Conservation (phyloP, 92 coral and sea anemone genomes). For the Siderastrea radians region DNA sequence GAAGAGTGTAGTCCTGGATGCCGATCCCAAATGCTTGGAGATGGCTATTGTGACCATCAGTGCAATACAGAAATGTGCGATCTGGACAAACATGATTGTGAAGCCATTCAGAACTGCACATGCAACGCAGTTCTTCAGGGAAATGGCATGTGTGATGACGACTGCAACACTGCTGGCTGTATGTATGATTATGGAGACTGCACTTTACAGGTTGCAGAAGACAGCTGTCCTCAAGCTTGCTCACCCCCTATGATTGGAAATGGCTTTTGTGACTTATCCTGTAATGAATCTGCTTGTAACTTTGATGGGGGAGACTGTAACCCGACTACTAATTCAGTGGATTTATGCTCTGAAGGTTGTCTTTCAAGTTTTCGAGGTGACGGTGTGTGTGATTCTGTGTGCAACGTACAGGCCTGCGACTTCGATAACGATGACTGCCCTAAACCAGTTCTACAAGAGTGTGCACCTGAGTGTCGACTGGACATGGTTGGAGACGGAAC, state of each 20-base stretch:
- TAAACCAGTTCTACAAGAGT: slow-evolving; percentile 51
- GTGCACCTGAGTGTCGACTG: slow-evolving; percentile 62
- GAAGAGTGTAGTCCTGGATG: slow-evolving; percentile 63
- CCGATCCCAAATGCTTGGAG: slow-evolving; percentile 50
- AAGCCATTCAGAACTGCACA: slow-evolving; percentile 10
- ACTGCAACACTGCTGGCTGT: slow-evolving; percentile 63
- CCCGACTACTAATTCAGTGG: slow-evolving; percentile 1
- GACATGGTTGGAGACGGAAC: slow-evolving; percentile 74
- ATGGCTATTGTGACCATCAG: slow-evolving; percentile 72
- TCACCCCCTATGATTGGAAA: slow-evolving; percentile 67
- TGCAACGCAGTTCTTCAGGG: slow-evolving; percentile 51
- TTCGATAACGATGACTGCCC: slow-evolving; percentile 73
- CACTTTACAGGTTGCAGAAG: slow-evolving; percentile 9
- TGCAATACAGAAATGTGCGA: slow-evolving; percentile 66
- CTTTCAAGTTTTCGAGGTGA: slow-evolving; percentile 62
- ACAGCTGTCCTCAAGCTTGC: slow-evolving; percentile 55
- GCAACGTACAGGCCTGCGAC: slow-evolving; percentile 65
- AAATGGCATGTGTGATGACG: slow-evolving; percentile 59
- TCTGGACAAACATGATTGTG: slow-evolving; percentile 67
- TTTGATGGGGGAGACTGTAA: slow-evolving; percentile 60
- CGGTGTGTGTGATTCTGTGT: slow-evolving; percentile 72
- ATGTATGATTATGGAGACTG: slow-evolving; percentile 82
- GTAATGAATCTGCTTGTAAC: slow-evolving; percentile 42
- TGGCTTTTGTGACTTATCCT: slow-evolving; percentile 57
- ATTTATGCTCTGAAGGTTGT: slow-evolving; percentile 51